A percentile compares a stretch with the other conserved stretches of the same genome.
Evolutionary conservation across 2,113 vertebrate species (phyloP).

Genomic region (Sprattus sprattus): DNA sequence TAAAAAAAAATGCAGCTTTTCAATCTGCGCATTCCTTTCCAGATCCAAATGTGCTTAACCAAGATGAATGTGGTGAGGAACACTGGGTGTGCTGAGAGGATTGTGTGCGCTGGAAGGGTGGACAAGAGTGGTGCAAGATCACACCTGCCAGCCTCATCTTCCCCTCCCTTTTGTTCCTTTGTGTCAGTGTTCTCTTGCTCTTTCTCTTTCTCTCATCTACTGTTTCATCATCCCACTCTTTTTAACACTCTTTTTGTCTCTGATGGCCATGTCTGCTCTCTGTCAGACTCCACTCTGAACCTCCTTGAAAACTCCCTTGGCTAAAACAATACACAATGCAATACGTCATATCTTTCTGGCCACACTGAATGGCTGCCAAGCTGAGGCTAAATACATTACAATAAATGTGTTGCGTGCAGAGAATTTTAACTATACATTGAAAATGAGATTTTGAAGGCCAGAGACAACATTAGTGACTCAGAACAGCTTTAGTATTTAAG

Average conservation of each 20-base stretch:
- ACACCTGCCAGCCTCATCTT: conserved; percentile 7
- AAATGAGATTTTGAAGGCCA: neutral
- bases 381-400: neutral
- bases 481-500: neutral
- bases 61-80: neutral
- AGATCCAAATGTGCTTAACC: neutral
- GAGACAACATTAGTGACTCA: neutral
- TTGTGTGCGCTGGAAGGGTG: neutral
- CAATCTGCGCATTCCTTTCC: neutral
- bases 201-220: neutral
- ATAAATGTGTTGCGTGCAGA: neutral
- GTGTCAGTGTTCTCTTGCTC: neutral
- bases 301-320: neutral
- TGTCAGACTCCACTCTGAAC: neutral
- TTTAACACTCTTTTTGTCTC: neutral
- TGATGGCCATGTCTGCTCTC: neutral
- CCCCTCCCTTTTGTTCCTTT: conserved; percentile 10
- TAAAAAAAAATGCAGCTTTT: neutral
- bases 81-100: too few species aligned
- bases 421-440: neutral
- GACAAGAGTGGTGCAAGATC: neutral
- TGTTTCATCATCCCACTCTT: neutral
- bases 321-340: neutral
- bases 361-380: neutral
- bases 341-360: neutral